Evolutionary conservation across 2,888 invertebrate species (phyloP).

Genomic region (Sinhomidia bicolor): DNA sequence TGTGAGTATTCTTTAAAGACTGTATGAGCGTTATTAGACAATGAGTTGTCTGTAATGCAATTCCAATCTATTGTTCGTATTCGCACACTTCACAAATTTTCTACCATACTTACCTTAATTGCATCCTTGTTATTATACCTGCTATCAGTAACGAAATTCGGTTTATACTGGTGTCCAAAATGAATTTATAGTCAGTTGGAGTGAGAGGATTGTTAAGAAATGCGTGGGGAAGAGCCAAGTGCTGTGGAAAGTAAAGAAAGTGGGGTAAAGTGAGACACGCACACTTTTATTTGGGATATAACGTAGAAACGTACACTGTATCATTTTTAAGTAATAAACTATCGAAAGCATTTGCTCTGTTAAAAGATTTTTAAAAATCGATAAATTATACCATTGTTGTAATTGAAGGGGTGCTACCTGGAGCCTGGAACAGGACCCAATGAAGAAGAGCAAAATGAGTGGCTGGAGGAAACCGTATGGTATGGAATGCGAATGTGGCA

Average conservation of each 20-base stretch:
- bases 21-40: too few species aligned
- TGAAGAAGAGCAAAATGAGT: slow-evolving; percentile 83
- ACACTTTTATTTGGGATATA: background rate
- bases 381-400: slow-evolving; percentile 23
- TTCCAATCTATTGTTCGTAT: background rate
- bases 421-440: background rate
- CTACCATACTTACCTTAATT: slow-evolving; percentile 14
- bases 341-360: too few species aligned
- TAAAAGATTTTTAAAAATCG: too few species aligned
- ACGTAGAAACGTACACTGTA: too few species aligned
- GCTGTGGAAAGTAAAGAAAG: background rate
- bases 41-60: too few species aligned
- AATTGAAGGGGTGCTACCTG: slow-evolving; percentile 46
- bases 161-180: background rate
- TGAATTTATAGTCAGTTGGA: background rate
- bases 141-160: background rate
- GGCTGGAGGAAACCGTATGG: slow-evolving; percentile 88
- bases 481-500: slow-evolving; percentile 92
- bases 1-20: too few species aligned
- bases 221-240: slow-evolving; percentile 25
- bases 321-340: background rate
- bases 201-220: background rate
- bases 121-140: background rate
- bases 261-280: slow-evolving; percentile 39
- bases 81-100: background rate